phyloP scores from a whole-genome alignment of 2,888 invertebrate genomes.

The Pecten maximus region DNA sequence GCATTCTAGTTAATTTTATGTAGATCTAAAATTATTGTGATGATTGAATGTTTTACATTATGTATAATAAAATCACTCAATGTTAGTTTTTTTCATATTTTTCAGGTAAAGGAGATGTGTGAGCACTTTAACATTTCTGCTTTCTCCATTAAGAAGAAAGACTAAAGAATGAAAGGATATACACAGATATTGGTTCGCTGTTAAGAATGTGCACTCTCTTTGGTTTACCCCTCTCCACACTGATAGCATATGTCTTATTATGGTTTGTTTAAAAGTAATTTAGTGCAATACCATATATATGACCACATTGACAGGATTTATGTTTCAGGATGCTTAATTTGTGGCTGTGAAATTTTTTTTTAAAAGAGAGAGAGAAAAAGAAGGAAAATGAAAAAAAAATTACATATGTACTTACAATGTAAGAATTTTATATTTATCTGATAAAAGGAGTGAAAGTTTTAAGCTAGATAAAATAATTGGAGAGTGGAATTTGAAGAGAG shows the following conservation, averaged over 20 bases:
- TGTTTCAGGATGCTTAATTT: no score
- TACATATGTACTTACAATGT: no score
- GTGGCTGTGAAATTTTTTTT: no score
- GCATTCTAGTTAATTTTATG: background rate
- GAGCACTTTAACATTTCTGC: constrained; percentile 94
- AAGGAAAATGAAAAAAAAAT: no score
- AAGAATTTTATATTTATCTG: no score
- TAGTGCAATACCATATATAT: background rate
- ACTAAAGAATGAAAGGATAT: constrained; percentile 77
- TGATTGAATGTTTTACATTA: background rate
- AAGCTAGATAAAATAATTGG: no score
- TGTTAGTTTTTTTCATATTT: constrained; percentile 65
- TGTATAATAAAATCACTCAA: background rate
- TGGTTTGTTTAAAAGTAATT: background rate
- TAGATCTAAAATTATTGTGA: background rate
- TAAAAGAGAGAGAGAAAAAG: no score
- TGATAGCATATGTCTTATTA: no score
- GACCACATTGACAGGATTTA: no score
- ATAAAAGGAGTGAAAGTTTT: no score
- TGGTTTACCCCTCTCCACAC: no score
- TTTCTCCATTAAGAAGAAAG: constrained; percentile 85
- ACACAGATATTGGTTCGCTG: background rate
- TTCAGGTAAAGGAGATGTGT: constrained; percentile 97
- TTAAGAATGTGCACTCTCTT: background rate
- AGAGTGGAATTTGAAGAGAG: no score